These are phyloP conservation scores for Tetramorium parvispinum DNA, from an alignment of 1,140 invertebrate genomes.

Conservation along the genomic window DNA sequence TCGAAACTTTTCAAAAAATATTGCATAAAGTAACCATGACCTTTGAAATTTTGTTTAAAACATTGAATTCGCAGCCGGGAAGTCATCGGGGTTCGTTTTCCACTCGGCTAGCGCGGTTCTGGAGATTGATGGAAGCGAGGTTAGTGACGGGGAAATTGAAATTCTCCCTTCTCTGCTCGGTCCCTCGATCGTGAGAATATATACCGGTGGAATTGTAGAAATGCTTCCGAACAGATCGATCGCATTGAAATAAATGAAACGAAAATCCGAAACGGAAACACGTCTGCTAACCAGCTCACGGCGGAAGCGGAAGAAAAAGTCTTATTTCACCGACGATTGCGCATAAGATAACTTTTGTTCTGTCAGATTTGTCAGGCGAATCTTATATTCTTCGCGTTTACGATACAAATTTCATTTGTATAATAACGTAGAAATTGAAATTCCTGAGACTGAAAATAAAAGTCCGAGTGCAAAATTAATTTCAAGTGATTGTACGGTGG, in stretches of 20 bases:
- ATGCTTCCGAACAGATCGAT: conserved; percentile 53
- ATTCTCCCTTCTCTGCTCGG: conserved; percentile 59
- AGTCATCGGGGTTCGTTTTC: conserved; percentile 75
- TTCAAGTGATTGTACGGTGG: not conserved
- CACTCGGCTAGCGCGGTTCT: conserved; percentile 66
- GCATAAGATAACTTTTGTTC: not conserved
- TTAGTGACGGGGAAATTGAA: conserved; percentile 75
- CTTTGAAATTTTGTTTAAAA: conserved; percentile 52
- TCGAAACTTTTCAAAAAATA: not conserved
- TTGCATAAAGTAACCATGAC: not conserved
- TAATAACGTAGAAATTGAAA: not conserved
- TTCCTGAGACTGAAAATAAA: not conserved
- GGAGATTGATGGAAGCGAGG: conserved; percentile 73
- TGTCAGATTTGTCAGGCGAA: not conserved
- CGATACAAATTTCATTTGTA: not conserved
- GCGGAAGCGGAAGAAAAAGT: not conserved
- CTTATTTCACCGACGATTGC: not conserved
- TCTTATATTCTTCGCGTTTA: not conserved
- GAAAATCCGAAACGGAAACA: conserved; percentile 29
- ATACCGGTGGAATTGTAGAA: conserved; percentile 47
- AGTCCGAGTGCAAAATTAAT: not conserved
- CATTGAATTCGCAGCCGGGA: conserved; percentile 57
- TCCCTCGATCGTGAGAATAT: conserved; percentile 31
- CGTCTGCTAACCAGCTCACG: not conserved
- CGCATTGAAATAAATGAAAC: conserved; percentile 66